Base-by-base conservation (phyloP, 2,113 vertebrate genomes). In the Tricholaema leucomelas region DNA sequence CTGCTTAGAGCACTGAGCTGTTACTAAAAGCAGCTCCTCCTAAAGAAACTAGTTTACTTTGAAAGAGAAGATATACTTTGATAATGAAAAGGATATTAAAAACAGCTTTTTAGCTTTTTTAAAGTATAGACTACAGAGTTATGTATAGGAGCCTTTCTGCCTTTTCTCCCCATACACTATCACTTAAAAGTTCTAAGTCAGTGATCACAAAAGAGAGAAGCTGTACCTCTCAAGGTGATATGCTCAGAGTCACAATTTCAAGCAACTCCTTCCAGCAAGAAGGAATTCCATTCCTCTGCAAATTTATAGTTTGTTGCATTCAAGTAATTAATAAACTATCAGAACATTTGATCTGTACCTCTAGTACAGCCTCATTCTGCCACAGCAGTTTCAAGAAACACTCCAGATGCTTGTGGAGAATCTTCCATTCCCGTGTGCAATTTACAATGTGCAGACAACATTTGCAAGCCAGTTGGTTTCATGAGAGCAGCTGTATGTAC, bases 31-130 rank as follows among this genome's bases (percentile, higher is more conserved):
- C 80, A 80, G 77, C 54, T 80, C 67, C 46, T 76, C 81, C 64
- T 0, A 6, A 76, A 85, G 82, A 90, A 93, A 85, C 11, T 31
- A 31, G 58, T 85, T 95, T 80, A 74, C 67, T 65, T 82, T 69
- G 81, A 88, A 92, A 94, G 79, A 94, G 70, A 89, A 87, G 67
- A 75, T 92, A 75, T 87, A 94, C 75, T 95, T 93, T 93, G 83
- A 65, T 92, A 92, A 94, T 40, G 48, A 79, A 92, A 92, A 92
- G 58, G 36, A 87, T 88, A 89, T 88, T 80, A n/a, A 90, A 59
- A 89, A 65, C 4, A 56, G 54, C 54, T 55, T 55, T 71, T 76
- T 91, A 94, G 80, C 50, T 83, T 93, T 94, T 91, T 9, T 81
- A 72, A 75, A 50, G 48, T 60, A 38, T 4, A 85, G 73, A 83